These are phyloP conservation scores for Todiramphus chloris DNA, from an alignment of 2,113 vertebrate genomes.

Conservation along the genomic window DNA sequence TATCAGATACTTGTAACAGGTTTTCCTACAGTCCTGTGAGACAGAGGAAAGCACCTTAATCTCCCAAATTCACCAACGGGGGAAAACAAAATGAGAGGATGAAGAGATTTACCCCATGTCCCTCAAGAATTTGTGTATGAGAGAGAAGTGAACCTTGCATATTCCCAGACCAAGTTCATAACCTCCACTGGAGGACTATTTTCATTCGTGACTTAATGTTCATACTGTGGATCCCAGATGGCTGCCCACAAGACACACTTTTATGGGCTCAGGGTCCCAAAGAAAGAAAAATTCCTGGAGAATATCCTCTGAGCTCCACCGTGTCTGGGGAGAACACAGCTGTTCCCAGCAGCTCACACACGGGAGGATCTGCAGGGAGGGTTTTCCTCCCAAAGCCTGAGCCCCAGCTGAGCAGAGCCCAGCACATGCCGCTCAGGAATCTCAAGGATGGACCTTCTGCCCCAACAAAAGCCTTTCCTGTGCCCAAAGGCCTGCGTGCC, in stretches of 20 bases:
- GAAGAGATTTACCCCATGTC: not conserved
- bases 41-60: not conserved
- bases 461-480: not conserved
- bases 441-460: not conserved
- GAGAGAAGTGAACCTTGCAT: not conserved
- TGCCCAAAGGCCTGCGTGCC: accelerated
- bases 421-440: not conserved
- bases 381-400: not conserved
- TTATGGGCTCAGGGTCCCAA: not conserved
- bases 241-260: not conserved
- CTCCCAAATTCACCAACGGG: not conserved
- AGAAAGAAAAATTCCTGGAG: not conserved
- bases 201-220: not conserved
- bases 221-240: not conserved
- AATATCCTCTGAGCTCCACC: not conserved
- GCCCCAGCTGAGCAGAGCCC: not conserved
- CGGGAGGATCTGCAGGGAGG: not conserved
- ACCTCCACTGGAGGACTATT: not conserved
- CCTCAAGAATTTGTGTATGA: not conserved
- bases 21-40: not conserved
- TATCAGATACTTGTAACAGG: not conserved
- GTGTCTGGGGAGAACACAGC: not conserved
- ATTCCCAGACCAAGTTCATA: not conserved
- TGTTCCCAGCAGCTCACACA: not conserved
- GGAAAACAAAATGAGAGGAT: not conserved